Evolutionary conservation across 2,888 invertebrate species (phyloP).

Genomic region (Drosophila seclusa): DNA sequence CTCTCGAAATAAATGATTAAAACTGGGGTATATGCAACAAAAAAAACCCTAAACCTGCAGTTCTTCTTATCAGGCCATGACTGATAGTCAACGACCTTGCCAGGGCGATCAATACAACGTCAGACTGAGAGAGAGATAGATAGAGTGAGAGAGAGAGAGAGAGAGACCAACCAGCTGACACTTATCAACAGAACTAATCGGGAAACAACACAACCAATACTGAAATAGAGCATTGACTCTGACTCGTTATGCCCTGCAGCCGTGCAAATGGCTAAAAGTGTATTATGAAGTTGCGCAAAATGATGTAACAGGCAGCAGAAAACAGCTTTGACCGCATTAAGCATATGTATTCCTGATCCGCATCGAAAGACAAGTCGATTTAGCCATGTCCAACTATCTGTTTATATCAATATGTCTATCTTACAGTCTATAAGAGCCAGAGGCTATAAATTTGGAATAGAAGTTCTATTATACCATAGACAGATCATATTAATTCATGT

Average conservation of each 20-base stretch:
- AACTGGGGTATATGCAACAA: conserved; percentile 1
- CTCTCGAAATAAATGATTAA: no score
- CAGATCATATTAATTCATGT: background rate
- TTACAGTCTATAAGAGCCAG: background rate
- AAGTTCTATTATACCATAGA: background rate
- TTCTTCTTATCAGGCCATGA: conserved; percentile 40
- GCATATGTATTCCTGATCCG: background rate
- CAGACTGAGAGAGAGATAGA: background rate
- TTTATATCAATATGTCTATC: background rate
- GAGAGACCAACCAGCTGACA: conserved; percentile 1
- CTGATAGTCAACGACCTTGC: conserved; percentile 59
- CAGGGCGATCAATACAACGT: conserved; percentile 11
- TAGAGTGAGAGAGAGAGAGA: conserved; percentile 1
- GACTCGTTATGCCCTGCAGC: conserved; percentile 3
- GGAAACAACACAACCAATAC: conserved; percentile 1
- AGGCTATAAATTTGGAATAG: background rate
- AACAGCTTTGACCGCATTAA: background rate
- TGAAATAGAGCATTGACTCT: conserved; percentile 17
- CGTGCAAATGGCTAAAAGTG: background rate
- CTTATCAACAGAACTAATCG: conserved; percentile 12
- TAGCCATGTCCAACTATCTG: background rate
- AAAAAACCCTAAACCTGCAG: conserved; percentile 22
- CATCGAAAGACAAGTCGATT: background rate
- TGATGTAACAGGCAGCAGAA: background rate
- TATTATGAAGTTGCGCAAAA: background rate